A percentile compares a stretch with the other conserved stretches of the same genome.
Evolutionary conservation across 2,888 invertebrate genomes (phyloP).

Genomic region (Aquatica leii): DNA sequence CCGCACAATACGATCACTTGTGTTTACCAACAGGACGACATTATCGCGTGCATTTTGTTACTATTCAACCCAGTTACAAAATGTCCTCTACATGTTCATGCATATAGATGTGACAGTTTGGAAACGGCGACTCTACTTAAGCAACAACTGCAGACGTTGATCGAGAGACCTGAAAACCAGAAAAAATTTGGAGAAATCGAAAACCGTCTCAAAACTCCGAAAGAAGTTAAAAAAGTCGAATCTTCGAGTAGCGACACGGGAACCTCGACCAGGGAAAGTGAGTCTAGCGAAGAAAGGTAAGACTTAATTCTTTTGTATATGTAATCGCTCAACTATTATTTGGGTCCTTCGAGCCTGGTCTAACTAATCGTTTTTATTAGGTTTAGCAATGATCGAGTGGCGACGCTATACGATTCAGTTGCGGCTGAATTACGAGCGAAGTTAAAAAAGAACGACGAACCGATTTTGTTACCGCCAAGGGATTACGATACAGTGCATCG

Average conservation of each 20-base stretch:
- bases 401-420: conserved; percentile 87
- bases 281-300: conserved; percentile 73
- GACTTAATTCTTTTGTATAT: conserved; percentile 9
- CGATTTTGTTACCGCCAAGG: conserved; percentile 88
- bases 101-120: conserved; percentile 92
- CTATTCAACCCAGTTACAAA: conserved; percentile 94
- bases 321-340: too few species aligned
- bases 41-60: conserved; percentile 91
- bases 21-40: conserved; percentile 88
- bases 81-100: conserved; percentile 95
- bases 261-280: conserved; percentile 73
- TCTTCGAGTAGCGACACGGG: conserved; percentile 79
- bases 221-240: conserved; percentile 74
- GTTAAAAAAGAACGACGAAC: conserved; percentile 66
- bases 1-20: conserved; percentile 94
- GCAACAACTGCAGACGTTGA: conserved; percentile 82
- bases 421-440: conserved; percentile 90
- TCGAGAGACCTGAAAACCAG: conserved; percentile 85
- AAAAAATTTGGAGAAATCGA: conserved; percentile 87
- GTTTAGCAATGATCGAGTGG: conserved; percentile 64
- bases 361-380: conserved; percentile 45
- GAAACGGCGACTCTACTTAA: conserved; percentile 90
- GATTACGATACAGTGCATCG: conserved; percentile 94
- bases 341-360: too few species aligned
- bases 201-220: conserved; percentile 62